These are phyloP conservation scores for Enteromius mattozi DNA, from an alignment of 2,797 vertebrate genomes.

Conservation along the genomic window DNA sequence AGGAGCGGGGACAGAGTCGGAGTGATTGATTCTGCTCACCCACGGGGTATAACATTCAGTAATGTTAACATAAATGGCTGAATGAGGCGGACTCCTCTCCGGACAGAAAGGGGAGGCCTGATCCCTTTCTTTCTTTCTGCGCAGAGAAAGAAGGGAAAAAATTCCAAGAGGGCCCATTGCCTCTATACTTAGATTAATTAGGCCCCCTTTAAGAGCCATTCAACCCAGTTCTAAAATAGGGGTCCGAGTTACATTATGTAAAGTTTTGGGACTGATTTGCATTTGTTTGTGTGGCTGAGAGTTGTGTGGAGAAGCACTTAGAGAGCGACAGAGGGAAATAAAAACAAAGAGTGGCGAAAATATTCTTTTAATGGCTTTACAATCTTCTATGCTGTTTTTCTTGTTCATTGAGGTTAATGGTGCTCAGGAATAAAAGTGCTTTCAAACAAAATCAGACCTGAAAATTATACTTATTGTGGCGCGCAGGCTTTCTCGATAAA, in stretches of 20 bases:
- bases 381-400: slow-evolving; percentile 72
- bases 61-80: slow-evolving; percentile 73
- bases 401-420: slow-evolving; percentile 70
- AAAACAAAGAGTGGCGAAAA: slow-evolving; percentile 71
- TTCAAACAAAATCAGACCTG: slow-evolving; percentile 51
- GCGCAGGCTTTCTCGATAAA: background rate
- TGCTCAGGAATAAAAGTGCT: slow-evolving; percentile 71
- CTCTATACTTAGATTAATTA: slow-evolving; percentile 93
- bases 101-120: slow-evolving; percentile 70
- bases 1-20: slow-evolving; percentile 27
- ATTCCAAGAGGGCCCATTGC: slow-evolving; percentile 88
- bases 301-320: slow-evolving; percentile 65
- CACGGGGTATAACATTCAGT: slow-evolving; percentile 62
- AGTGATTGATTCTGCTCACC: slow-evolving; percentile 73
- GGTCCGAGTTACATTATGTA: slow-evolving; percentile 84
- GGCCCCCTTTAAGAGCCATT: slow-evolving; percentile 90
- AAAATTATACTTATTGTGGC: slow-evolving; percentile 11
- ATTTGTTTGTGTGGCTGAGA: slow-evolving; percentile 90
- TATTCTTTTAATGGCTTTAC: slow-evolving; percentile 80
- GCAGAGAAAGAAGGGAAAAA: slow-evolving; percentile 84
- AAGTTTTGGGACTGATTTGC: slow-evolving; percentile 90
- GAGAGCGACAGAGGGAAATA: slow-evolving; percentile 62
- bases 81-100: slow-evolving; percentile 67
- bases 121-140: slow-evolving; percentile 68
- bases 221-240: slow-evolving; percentile 81